Base-by-base conservation (phyloP, 2,888 invertebrate species). In the Campoplex capitator region DNA sequence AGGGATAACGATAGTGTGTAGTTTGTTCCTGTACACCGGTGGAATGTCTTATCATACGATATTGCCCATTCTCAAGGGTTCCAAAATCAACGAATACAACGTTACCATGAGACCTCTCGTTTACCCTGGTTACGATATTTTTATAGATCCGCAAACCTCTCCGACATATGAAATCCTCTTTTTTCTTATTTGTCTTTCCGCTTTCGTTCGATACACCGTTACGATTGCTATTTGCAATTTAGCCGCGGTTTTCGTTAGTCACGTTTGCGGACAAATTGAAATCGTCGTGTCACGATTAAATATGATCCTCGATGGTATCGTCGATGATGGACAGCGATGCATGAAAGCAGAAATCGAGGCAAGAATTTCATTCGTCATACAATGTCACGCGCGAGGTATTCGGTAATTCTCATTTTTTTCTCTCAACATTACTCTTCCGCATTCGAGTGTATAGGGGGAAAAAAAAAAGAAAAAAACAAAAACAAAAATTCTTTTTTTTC, bases 211-310 rank as follows among this genome's bases (percentile, higher is more conserved):
- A 6, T 86, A 58, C 13, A 88, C 42, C 28, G 86, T 89, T 2
- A 84, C 87, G 1, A 87, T 80, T n/a, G 35, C 51, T 0, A 2
- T 90, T 86, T 9, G 90, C 71, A 87, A 89, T 68, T 42, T 91
- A 1, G 88, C 91, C 0, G 89, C 89, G 0, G 67, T 88, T 11
- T 90, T 91, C 11, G 91, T 91, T 3, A 88, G 84, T 0, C 92
- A 92, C 75, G 84, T 87, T 8, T 90, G 88, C 4, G 90, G 91
- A 0, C 91, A 90, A 67, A 84, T 89, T 4, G 71, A 89, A 38
- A 86, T 91, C 38, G 75, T 89, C 9, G 71, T 85, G 18, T 38
- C 58, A 9, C 32, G 71, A 11, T 42, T 88, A 32, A 23, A 84
- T 7, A 70, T 74, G 28, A 62, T 88, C 3, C 54, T 88, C 6